Evolutionary conservation across 23 tunicate species (phyloP).

Genomic region (Clavelina lepadiformis): DNA sequence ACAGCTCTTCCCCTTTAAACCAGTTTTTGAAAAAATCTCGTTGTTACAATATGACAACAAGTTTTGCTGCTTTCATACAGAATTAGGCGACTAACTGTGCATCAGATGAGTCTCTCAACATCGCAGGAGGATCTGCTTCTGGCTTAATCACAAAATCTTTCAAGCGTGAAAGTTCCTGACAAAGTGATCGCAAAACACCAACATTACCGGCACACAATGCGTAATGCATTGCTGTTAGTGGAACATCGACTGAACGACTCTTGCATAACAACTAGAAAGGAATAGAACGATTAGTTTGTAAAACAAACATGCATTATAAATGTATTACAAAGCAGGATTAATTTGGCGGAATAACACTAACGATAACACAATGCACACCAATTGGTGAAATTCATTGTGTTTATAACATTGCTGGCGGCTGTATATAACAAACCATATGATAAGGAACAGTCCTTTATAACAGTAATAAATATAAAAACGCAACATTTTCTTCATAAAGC

Average conservation of each 20-base stretch:
- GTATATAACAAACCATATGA: no score
- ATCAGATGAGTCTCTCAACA: constrained; percentile 40
- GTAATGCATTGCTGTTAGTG: constrained; percentile 73
- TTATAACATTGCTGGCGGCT: no score
- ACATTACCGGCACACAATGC: constrained; percentile 53
- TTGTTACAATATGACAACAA: neutral
- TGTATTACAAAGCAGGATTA: no score
- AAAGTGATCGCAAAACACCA: constrained; percentile 49
- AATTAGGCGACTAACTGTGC: constrained; percentile 30
- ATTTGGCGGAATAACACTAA: no score
- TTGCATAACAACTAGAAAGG: constrained; percentile 58
- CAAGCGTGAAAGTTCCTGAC: constrained; percentile 35
- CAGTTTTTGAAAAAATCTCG: constrained; percentile 44
- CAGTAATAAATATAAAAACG: no score
- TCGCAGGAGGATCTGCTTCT: constrained; percentile 15
- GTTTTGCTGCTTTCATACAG: neutral
- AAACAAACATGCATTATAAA: no score
- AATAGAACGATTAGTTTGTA: constrained; percentile 19
- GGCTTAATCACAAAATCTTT: constrained; percentile 19
- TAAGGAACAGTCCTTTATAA: no score
- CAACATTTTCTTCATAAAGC: no score
- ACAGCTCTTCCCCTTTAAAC: constrained; percentile 83
- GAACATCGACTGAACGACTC: constrained; percentile 80
- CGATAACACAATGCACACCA: no score
- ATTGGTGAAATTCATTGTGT: no score